Base-by-base conservation (phyloP, 2,113 vertebrate genomes). In the Dascyllus trimaculatus region DNA sequence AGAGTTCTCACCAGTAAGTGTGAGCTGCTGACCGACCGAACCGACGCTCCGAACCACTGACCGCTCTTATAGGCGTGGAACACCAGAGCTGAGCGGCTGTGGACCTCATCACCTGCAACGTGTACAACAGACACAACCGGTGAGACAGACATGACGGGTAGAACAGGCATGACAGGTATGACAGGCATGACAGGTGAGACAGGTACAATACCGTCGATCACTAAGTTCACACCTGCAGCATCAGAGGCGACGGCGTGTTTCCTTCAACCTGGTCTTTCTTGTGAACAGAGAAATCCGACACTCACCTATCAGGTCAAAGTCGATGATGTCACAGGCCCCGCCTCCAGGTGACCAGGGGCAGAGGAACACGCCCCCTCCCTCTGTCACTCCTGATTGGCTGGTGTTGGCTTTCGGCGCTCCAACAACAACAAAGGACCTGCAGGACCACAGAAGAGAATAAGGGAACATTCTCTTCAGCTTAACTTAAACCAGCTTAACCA, bases 331-430 rank as follows among this genome's bases (percentile, higher is more conserved):
- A 62, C 73, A 82, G 48, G 18, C 0, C 15, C 59, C 29, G 0
- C 40, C 62, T 32, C 11, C 49, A 35, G 79, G 24, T 56, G 68
- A 72, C 61, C 56, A 61, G 40, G 80, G 40, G 15, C 80, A 82
- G 8, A 71, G 54, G 43, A 72, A 82, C 54, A 82, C 80, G 1
- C 4, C 68, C 48, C 80, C 80, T 48, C 61, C 80, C 29, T 82
- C 68, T 0, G 0, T 62, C 40, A 82, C 80, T 13, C 74, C 73
- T 49, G 73, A 71, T 25, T 82, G 80, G 54, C 13, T 82, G 56
- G 67, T 82, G 68, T 72, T 77, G 61, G 67, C 56, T 77, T 67
- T 82, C 5, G 74, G 80, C 32, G 80, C 80, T 61, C 80, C 80
- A 57, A 82, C 40, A 0, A 78, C 56, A 19, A 72, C 40, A 5